Base-by-base conservation (phyloP, 2,797 vertebrate genomes). In the Lycodopsis pacificus region DNA sequence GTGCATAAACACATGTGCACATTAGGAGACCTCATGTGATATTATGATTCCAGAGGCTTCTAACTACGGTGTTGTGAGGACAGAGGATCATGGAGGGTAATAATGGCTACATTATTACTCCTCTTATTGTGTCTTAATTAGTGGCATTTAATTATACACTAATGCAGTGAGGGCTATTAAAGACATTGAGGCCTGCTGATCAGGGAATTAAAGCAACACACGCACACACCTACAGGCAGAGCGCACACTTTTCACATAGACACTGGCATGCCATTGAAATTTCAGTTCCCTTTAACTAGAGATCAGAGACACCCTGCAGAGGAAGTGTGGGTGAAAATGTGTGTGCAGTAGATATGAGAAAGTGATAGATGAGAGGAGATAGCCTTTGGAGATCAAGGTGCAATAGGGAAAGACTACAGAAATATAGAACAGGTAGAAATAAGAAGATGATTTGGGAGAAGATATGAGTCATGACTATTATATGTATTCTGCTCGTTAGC, bases 51-150 rank as follows among this genome's bases (percentile, higher is more conserved):
- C 79, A 90, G 84, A 88, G 85, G 82, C 88, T 88, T 84, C 76
- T 79, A 85, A 86, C 82, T 80, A 73, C 13, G 22, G 77, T 88
- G 85, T 85, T 90, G 82, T 76, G 81, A 87, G 92, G 90, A 90
- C 87, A 83, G 87, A 89, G 76, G 90, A 91, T 92, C 93, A 91
- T 75, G 83, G 92, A 92, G 92, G 84, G 89, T 91, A 89, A 90
- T 93, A 93, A 94, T 93, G 89, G 89, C 80, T 80, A 88, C 90
- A 94, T 93, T 94, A 94, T 94, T 93, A 95, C 91, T 90, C 90
- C 90, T 93, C 93, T 92, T 94, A 93, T 93, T 92, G 91, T 91
- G 81, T 89, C 86, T 91, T 93, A 94, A 95, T 94, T 94, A 94
- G 91, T 89, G 85, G 63, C 91, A 89, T 95, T 94, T 94, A 93